Conservation (phyloP, 2,797 vertebrate species). For the Prionace glauca region DNA sequence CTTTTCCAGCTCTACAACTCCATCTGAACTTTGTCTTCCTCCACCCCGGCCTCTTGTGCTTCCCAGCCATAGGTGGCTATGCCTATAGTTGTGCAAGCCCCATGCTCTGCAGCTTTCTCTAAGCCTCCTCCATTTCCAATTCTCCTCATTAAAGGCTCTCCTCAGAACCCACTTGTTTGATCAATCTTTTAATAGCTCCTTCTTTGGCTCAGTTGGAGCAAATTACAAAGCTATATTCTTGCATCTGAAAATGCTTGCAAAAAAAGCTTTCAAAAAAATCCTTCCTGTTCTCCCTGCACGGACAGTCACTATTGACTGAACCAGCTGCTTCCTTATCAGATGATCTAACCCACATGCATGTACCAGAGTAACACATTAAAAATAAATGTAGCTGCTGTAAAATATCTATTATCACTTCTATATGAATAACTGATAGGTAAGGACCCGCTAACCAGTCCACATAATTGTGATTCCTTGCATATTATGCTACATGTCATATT, state of each 20-base stretch:
- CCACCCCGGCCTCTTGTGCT: neutral
- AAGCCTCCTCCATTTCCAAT: neutral
- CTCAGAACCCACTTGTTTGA: neutral
- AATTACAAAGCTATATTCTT: neutral
- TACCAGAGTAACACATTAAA: neutral
- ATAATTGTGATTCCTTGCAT: no score
- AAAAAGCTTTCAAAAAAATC: no score
- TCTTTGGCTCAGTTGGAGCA: neutral
- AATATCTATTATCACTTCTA: neutral
- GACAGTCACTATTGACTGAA: neutral
- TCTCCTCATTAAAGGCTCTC: neutral
- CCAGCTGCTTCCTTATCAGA: neutral
- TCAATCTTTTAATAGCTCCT: neutral
- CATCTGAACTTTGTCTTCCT: neutral
- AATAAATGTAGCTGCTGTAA: neutral
- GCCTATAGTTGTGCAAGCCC: neutral
- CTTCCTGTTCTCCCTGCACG: no score
- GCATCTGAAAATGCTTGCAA: neutral
- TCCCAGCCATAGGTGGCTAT: neutral
- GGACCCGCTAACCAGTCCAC: no score
- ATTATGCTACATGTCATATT: no score
- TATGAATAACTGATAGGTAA: neutral
- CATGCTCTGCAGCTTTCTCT: neutral
- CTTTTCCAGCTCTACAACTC: neutral
- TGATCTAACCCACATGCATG: neutral